phyloP scores from a whole-genome alignment of 1,140 invertebrate genomes.

The Drosophila repletoides region DNA sequence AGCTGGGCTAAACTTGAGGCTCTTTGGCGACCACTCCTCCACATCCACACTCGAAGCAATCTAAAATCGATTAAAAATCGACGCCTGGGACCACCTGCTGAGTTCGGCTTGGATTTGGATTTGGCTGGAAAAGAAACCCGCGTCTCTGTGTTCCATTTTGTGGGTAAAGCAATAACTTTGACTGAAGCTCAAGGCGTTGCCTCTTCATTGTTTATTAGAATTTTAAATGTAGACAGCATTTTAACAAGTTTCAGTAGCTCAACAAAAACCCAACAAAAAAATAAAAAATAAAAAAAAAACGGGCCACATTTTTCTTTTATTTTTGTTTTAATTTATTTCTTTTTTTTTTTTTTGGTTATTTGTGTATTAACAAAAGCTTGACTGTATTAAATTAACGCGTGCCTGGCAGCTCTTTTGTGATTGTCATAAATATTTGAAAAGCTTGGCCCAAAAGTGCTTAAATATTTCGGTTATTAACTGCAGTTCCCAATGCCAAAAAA shows the following conservation, averaged over 20 bases:
- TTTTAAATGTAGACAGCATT: conserved; percentile 63
- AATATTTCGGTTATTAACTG: conserved; percentile 40
- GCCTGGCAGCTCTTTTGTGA: conserved; percentile 32
- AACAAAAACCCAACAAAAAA: conserved; percentile 20
- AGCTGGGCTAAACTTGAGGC: conserved; percentile 4
- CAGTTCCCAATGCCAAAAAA: conserved; percentile 20
- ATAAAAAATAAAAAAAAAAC: conserved; percentile 25
- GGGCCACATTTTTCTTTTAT: conserved; percentile 6
- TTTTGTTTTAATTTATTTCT: neutral
- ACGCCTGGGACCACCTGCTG: conserved; percentile 60
- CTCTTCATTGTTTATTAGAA: conserved; percentile 57
- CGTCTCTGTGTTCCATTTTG: neutral
- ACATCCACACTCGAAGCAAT: conserved; percentile 39
- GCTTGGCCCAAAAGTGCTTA: conserved; percentile 14
- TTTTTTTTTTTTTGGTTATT: neutral
- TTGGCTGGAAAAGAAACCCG: conserved; percentile 25
- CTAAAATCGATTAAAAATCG: conserved; percentile 76
- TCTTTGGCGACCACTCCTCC: conserved; percentile 32
- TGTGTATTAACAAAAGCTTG: conserved; percentile 18
- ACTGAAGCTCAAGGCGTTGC: conserved; percentile 52
- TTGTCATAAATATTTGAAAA: conserved; percentile 48
- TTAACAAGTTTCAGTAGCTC: conserved; percentile 69
- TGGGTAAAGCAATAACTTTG: conserved; percentile 6
- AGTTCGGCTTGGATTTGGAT: neutral
- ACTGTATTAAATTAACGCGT: conserved; percentile 34